phyloP scores from a whole-genome alignment of 2,113 vertebrate species.

The Solea senegalensis region DNA sequence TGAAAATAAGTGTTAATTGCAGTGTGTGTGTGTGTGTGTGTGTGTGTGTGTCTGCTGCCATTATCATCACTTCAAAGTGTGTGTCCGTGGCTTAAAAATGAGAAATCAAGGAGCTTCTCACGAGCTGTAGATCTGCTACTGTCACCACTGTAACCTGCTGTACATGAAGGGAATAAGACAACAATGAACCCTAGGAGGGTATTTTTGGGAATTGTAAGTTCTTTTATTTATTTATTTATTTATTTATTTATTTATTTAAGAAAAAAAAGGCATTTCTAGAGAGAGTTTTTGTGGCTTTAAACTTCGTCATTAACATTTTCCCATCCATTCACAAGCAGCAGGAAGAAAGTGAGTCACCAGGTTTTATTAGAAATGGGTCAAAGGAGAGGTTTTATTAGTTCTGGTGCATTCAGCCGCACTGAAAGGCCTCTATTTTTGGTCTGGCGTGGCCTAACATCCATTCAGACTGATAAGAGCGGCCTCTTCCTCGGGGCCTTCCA shows the following conservation, averaged over 20 bases:
- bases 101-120: neutral
- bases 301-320: slow-evolving; percentile 47
- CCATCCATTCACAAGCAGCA: slow-evolving; percentile 18
- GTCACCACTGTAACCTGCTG: neutral
- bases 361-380: slow-evolving; percentile 49
- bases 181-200: neutral
- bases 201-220: neutral
- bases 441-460: slow-evolving; percentile 14
- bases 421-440: slow-evolving; percentile 24
- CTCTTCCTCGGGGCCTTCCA: neutral
- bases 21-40: no score
- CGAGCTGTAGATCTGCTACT: neutral
- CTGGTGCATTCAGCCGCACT: slow-evolving; percentile 8
- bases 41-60: neutral
- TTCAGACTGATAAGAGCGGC: slow-evolving; percentile 47
- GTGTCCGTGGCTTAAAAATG: neutral
- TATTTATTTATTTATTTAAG: no score
- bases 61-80: neutral
- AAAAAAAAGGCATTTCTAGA: neutral
- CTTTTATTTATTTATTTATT: slow-evolving; percentile 8
- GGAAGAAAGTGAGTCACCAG: slow-evolving; percentile 21
- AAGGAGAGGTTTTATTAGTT: slow-evolving; percentile 38
- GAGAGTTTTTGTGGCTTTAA: slow-evolving; percentile 39
- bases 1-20: no score
- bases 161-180: neutral